Evolutionary conservation across 2,113 vertebrate genomes (phyloP), one percentile per base, ranked within the genome.

Genomic region (Clupea harengus): DNA sequence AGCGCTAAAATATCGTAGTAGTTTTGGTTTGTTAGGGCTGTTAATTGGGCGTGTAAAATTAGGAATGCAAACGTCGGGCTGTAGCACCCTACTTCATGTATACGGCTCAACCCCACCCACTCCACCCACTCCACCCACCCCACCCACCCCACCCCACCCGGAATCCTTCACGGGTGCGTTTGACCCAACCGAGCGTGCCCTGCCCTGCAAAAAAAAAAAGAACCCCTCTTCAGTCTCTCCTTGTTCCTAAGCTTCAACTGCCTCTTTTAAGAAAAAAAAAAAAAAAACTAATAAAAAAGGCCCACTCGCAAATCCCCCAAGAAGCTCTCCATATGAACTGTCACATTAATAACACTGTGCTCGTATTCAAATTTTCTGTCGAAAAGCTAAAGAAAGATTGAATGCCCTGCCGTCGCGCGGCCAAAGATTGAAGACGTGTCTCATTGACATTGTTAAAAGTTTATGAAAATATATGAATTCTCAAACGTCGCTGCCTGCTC

Each of bases 381-480:
- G 93, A 92, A 95, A 95, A 96, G 95, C 97, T 97, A 97, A 98
- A 99, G 98, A 97, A 99, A 98, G 98, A 99, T 98, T 97, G 98
- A 99, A 97, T 96, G 94, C 96, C 96, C 94, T 93, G 96, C 97
- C 96, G 96, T 96, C 96, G 96, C 95, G 93, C 94, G 93, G 95
- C 96, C 96, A 95, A 98, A 99, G 98, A 99, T 98, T 97, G 98
- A 99, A 97, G 98, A 99, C 96, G 96, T 98, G 97, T 97, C 97
- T 97, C 96, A 96, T 95, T 98, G 97, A 98, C 97, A 98, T 97
- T 95, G 94, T 98, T 98, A 97, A 98, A 99, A 99, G 97, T 99
- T 99, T 98, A 99, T 98, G 98, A 99, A 98, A 98, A 99, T 98
- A 98, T 98, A 98, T 98, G 97, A 98, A 98, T 97, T 97, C 96